Base-by-base conservation (phyloP, 2,797 vertebrate genomes). In the Sebastes jordani region DNA sequence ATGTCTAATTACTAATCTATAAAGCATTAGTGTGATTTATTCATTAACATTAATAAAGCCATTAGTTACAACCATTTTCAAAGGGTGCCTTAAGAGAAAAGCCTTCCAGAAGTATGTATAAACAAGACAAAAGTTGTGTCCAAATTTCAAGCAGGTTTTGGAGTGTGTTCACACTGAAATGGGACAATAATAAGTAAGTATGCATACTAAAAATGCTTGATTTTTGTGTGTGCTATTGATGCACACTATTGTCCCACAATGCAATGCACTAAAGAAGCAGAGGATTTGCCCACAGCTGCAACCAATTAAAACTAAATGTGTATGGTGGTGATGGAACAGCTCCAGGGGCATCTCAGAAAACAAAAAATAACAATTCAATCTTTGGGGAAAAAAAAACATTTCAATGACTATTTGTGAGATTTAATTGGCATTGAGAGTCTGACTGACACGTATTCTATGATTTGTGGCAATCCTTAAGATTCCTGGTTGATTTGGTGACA, bases 261-360 rank as follows among this genome's bases (percentile, higher is more conserved):
- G 4, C 42, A 55, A 6, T 55, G 11, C 68, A 10, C 20, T 34
- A 16, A 16, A 10, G 73, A 30, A 54, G 42, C 55, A 7, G 55
- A 60, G n/a, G 20, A 76, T 18, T 11, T 46, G 11, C n/a, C 18
- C 63, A 74, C 68, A 76, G 55, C 68, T 82, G 68, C 42, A 32
- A 38, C 36, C 11, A 46, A 70, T 75, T 29, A 22, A 78, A 46
- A 38, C 18, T 36, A 61, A 46, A 22, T 56, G 59, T 46, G 2
- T 27, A 55, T 36, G 13, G 4, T 29, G 23, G 54, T 22, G 23
- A 23, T 23, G 30, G 32, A 60, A 61, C 13, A 69, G 64, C 16
- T 62, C 25, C 25, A n/a, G 23, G 29, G 46, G 14, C 30, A 30
- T 22, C 32, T 25, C 32, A 25, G 32, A 71, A 60, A 61, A 52